Conservation (phyloP, 2,888 invertebrate species). For the Galerucella calmariensis region DNA sequence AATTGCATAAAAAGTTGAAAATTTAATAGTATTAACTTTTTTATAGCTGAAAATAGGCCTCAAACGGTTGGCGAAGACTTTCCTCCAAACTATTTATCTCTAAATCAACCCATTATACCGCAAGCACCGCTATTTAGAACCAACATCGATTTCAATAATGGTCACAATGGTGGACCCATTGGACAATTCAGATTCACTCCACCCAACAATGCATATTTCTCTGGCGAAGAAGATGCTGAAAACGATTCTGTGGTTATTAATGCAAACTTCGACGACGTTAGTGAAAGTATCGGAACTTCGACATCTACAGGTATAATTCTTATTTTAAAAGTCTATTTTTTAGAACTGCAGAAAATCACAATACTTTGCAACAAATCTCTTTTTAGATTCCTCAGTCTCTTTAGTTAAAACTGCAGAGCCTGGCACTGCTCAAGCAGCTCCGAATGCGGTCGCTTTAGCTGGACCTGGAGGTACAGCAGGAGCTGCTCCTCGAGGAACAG, state of each 20-base stretch:
- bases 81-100: slow-evolving; percentile 48
- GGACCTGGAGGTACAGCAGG: slow-evolving; percentile 67
- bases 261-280: slow-evolving; percentile 62
- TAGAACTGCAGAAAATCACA: too few relatives aligned
- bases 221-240: slow-evolving; percentile 63
- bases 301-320: slow-evolving; percentile 5
- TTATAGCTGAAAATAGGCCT: not conserved
- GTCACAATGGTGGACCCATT: slow-evolving; percentile 32
- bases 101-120: slow-evolving; percentile 46
- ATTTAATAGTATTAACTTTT: not conserved
- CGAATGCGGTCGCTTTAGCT: slow-evolving; percentile 66
- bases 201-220: slow-evolving; percentile 39
- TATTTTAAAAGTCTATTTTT: not conserved
- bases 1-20: too few relatives aligned
- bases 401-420: slow-evolving; percentile 52
- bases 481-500: slow-evolving; percentile 66
- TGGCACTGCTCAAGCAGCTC: slow-evolving; percentile 66
- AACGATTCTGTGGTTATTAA: slow-evolving; percentile 67
- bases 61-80: slow-evolving; percentile 36
- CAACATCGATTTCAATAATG: slow-evolving; percentile 20
- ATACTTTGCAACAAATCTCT: not conserved
- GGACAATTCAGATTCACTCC: slow-evolving; percentile 48
- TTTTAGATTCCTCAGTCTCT: slow-evolving; percentile 10
- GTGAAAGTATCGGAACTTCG: slow-evolving; percentile 9
- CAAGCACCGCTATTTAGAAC: slow-evolving; percentile 43